Percentiles rank a stretch among this genome's conserved stretches.
These are phyloP conservation scores for Trichopoda pennipes DNA, from an alignment of 2,888 invertebrate species.

Conservation along the genomic window DNA sequence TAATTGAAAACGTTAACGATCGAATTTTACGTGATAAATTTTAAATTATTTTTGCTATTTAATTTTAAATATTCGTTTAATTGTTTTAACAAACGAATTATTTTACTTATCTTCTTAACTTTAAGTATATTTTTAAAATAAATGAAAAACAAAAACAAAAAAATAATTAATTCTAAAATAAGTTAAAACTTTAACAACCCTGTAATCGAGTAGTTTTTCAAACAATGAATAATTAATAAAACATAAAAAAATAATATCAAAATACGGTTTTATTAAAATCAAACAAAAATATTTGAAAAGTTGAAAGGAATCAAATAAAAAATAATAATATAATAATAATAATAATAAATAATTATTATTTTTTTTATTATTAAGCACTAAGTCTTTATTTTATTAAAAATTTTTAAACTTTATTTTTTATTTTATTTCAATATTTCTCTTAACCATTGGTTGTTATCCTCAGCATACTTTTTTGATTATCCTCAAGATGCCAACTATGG, in stretches of 20 bases:
- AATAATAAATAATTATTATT: conserved; percentile 9
- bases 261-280: conserved; percentile 40
- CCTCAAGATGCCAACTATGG: too few relatives aligned
- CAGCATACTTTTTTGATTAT: too few relatives aligned
- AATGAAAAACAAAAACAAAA: neutral
- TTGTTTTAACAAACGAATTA: conserved; percentile 34
- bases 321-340: neutral
- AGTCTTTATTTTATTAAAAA: too few relatives aligned
- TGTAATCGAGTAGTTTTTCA: neutral
- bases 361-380: too few relatives aligned
- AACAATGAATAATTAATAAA: neutral
- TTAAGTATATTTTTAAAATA: conserved; percentile 19
- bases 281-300: conserved; percentile 9
- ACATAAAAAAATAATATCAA: conserved; percentile 5
- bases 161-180: conserved; percentile 32
- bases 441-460: too few relatives aligned
- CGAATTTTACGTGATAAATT: conserved; percentile 68
- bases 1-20: conserved; percentile 55
- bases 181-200: conserved; percentile 34
- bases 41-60: conserved; percentile 58
- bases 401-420: too few relatives aligned
- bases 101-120: conserved; percentile 40
- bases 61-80: conserved; percentile 21
- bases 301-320: conserved; percentile 27
- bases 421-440: too few relatives aligned